Conservation (phyloP, 2,888 invertebrate species). For the Fragum whitleyi region DNA sequence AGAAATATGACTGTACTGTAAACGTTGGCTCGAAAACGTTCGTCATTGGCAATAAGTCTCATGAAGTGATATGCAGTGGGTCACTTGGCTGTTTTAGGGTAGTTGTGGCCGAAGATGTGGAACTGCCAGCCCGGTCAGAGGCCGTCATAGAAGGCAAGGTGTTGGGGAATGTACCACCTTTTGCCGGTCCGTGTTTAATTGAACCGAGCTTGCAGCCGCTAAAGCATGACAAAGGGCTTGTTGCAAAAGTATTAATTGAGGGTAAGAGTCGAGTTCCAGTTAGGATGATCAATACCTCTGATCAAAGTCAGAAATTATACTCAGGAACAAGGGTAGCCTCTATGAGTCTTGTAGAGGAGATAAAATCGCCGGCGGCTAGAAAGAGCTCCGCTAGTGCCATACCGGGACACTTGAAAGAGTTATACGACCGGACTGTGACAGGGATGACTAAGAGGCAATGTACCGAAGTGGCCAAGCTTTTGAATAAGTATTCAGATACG, state of each 20-base stretch:
- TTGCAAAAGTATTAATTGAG: conserved; percentile 46
- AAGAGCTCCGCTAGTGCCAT: background rate
- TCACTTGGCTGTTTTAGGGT: conserved; percentile 33
- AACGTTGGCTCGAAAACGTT: conserved; percentile 8
- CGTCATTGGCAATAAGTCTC: background rate
- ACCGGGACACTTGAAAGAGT: background rate
- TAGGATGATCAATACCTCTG: conserved; percentile 53
- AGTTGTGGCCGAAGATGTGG: conserved; percentile 7
- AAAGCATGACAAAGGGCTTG: conserved; percentile 10
- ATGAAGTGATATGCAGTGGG: background rate
- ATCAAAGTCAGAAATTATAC: conserved; percentile 36
- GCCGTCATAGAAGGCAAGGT: conserved; percentile 19
- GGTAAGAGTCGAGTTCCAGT: conserved; percentile 41
- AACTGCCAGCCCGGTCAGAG: conserved; percentile 20
- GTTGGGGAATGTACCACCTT: background rate
- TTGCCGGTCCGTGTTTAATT: no score
- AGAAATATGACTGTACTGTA: background rate
- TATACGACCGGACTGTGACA: conserved; percentile 25
- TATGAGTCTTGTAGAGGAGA: conserved; percentile 13
- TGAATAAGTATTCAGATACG: conserved; percentile 37
- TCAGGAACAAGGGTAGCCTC: conserved; percentile 46
- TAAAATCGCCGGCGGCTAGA: background rate
- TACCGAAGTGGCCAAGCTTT: conserved; percentile 20
- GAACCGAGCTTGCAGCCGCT: no score
- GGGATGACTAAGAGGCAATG: conserved; percentile 18